Evolutionary conservation across 2,797 vertebrate genomes (phyloP).

Genomic region (Centropyge bicolor): DNA sequence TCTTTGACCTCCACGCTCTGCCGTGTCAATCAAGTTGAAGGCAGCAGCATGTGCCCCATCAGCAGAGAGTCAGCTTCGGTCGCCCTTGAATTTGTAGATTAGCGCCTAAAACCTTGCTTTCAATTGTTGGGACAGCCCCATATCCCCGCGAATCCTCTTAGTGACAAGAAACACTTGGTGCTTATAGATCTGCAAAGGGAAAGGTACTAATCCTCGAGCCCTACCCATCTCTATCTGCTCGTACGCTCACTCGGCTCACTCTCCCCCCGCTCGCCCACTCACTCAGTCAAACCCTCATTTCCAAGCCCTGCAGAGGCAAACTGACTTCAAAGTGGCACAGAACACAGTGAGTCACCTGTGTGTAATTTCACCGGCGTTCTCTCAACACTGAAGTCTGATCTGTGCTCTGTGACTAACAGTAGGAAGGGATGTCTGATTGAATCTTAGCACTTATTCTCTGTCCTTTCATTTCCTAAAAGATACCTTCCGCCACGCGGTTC

Average conservation of each 20-base stretch:
- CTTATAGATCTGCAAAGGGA: constrained; percentile 65
- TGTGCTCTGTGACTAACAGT: constrained; percentile 43
- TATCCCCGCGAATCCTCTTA: constrained; percentile 81
- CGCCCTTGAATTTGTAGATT: constrained; percentile 72
- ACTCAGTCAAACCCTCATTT: constrained; percentile 53
- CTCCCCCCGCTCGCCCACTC: constrained; percentile 41
- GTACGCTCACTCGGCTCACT: constrained; percentile 19
- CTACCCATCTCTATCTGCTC: constrained; percentile 37
- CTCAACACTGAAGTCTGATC: constrained; percentile 36
- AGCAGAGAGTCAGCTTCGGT: constrained; percentile 37
- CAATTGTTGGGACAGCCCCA: constrained; percentile 68
- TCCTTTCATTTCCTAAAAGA: constrained; percentile 63
- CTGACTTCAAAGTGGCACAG: constrained; percentile 50
- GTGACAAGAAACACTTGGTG: constrained; percentile 70
- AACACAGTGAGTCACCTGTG: constrained; percentile 66
- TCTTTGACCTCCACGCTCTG: constrained; percentile 51
- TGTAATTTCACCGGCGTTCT: constrained; percentile 43
- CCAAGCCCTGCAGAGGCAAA: constrained; percentile 50
- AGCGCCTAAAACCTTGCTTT: constrained; percentile 73
- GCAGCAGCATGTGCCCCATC: constrained; percentile 41
- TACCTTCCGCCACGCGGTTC: constrained; percentile 37
- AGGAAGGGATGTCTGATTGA: constrained; percentile 54
- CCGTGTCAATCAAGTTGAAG: constrained; percentile 55
- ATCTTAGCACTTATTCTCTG: constrained; percentile 48
- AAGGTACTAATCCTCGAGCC: constrained; percentile 70